Evolutionary conservation across 2,113 vertebrate genomes (phyloP), one percentile per base, ranked within the genome.

Genomic region (Smithornis capensis): DNA sequence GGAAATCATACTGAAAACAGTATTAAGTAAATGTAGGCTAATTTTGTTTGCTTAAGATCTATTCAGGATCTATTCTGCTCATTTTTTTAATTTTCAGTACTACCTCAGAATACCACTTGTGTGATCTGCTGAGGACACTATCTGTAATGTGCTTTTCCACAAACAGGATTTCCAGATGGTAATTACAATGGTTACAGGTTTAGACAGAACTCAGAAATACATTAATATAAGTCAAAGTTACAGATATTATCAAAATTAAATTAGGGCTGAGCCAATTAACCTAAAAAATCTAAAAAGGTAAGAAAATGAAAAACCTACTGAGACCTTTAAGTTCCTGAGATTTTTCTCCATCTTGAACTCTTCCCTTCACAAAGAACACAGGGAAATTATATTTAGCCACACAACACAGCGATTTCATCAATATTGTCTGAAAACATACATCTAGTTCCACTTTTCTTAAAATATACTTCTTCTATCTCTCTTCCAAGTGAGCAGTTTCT

Each of bases 401-500:
- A 75, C 45, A 78, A 87, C 59, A 96, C 64, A 89, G 70, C 2
- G 1, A 75, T 83, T 87, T 94, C 85, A 93, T 69, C 65, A 47
- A 27, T 87, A 83, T 45, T 86, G 47, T 81, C 76, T 86, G 78
- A 91, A 95, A 96, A 80, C 77, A 64, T 74, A 92, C 17, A 59
- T 40, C n/a, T 12, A 70, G 69, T 83, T 94, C 49, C 71, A 79
- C 57, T 94, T 95, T 70, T 82, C 78, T 76, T 65, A 96, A 95
- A 95, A 92, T 93, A 84, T 1, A 70, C 24, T 92, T 95, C 95
- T 90, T 47, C 64, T 81, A 0, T 77, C 50, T 81, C 52, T 94
- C 85, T 97, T 95, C n/a, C 62, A 74, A 92, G 93, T 44, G 28
- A 92, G 91, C 92, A 64, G 92, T 89, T 97, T 96, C 92, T 92